Base-by-base conservation (phyloP, 1,140 invertebrate species). In the Meloidogyne hapla region DNA sequence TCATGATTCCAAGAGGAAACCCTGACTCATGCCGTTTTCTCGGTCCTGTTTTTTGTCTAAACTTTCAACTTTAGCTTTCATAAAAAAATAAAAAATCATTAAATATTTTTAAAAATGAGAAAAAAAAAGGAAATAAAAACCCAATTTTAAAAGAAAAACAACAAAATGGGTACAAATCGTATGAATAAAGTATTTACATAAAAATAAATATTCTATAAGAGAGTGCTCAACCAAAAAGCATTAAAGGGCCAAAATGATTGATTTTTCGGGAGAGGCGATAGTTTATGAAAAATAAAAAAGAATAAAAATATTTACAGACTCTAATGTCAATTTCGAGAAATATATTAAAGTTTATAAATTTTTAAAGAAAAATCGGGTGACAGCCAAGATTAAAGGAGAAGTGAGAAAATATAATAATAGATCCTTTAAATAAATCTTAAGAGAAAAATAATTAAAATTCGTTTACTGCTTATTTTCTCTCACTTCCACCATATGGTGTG, bases 171-270 rank as follows among this genome's bases (percentile, higher is more conserved):
- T 33, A 33, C 33, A 63, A 63, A 63, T 63, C 21, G 62, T 5
- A 26, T 9, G 13, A 9, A 25, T 4, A 18, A 67, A 6, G 9
- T 42, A 42, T 42, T 21, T 42, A 67, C 13, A 8, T 56, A 56
- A 48, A 48, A 48, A 48, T 56, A 56, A 42, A 42, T 42, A 42
- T 42, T 4, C 12, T 42, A 42, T 42, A 42, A 9, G 3, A 38
- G 33, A 38, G 40, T 10, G 15, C 45, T 18, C 45, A 48, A 18
- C 45, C 13, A 48, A 56, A 48, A 56, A 56, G 48, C 48, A 56
- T 56, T 56, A 56, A 48, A 56, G n/a, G 48, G 48, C 15, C 48
- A 56, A 56, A n/a, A 56, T 56, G 48, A 56, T 56, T n/a, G 48
- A 56, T 56, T 56, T n/a, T 56, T 56, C 48, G 48, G 48, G 45